Percentiles rank a stretch among this genome's conserved stretches.
Conservation (phyloP, 2,797 vertebrate genomes). For the Myoxocephalus aenaeus region DNA sequence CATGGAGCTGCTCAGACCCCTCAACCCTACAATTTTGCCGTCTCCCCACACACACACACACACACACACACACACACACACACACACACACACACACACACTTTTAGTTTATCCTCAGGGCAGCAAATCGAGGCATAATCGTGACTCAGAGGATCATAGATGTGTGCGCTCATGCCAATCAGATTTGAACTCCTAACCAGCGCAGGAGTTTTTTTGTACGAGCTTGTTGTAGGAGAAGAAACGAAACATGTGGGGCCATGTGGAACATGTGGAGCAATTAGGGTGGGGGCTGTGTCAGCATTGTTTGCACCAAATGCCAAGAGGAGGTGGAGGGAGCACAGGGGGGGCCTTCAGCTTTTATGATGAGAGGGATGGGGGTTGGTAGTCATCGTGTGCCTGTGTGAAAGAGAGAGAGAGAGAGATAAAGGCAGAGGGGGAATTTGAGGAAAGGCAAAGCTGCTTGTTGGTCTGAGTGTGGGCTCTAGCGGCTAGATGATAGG, state of each 20-base stretch:
- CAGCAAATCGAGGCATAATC: slow-evolving; percentile 35
- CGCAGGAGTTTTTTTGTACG: slow-evolving; percentile 44
- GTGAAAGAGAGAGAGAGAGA: slow-evolving; percentile 45
- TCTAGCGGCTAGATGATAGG: slow-evolving; percentile 71
- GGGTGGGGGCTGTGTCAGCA: slow-evolving; percentile 78
- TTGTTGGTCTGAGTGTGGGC: slow-evolving; percentile 67
- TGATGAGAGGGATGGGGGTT: slow-evolving; percentile 69
- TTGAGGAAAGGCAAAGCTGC: slow-evolving; percentile 65
- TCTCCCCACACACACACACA: slow-evolving; percentile 4
- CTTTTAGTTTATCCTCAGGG: slow-evolving; percentile 28
- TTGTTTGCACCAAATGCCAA: slow-evolving; percentile 82
- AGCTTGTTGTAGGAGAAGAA: slow-evolving; percentile 62
- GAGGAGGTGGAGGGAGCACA: slow-evolving; percentile 69
- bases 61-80: slow-evolving; percentile 18
- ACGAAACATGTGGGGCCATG: slow-evolving; percentile 71
- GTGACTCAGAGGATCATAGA: slow-evolving; percentile 34
- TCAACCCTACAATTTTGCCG: slow-evolving; percentile 32
- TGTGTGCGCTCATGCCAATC: slow-evolving; percentile 30
- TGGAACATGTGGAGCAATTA: slow-evolving; percentile 81
- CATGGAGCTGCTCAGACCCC: slow-evolving; percentile 42
- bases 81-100: slow-evolving; percentile 34
- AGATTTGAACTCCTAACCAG: slow-evolving; percentile 19
- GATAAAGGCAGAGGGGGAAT: slow-evolving; percentile 61
- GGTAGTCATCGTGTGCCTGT: slow-evolving; percentile 65
- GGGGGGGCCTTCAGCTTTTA: slow-evolving; percentile 70